A percentile compares a stretch with the other conserved stretches of the same genome.
These are phyloP conservation scores for Bacillus rossius DNA, from an alignment of 1,140 invertebrate genomes.

Conservation along the genomic window DNA sequence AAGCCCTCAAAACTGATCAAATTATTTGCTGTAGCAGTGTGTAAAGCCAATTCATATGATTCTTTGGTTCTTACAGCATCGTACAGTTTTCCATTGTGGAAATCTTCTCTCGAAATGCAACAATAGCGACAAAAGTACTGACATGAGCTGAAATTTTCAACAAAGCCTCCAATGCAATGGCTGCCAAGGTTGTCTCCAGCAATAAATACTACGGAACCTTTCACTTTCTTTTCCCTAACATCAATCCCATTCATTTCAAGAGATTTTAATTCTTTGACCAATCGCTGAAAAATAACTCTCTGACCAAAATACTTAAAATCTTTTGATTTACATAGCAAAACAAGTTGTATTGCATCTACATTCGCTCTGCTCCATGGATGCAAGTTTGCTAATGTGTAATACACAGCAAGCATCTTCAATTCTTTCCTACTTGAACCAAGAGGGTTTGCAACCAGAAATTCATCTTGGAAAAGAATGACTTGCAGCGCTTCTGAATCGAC, in stretches of 20 bases:
- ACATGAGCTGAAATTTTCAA: constrained; percentile 25
- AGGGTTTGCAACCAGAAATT: constrained; percentile 5
- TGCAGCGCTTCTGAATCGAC: constrained; percentile 3
- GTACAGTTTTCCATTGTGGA: constrained; percentile 12
- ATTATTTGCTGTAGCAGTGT: neutral
- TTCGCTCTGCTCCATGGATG: constrained; percentile 7
- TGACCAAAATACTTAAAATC: constrained; percentile 6
- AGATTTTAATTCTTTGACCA: too few relatives aligned
- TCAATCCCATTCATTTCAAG: neutral
- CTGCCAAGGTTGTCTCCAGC: constrained; percentile 27
- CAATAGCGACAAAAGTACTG: constrained; percentile 25
- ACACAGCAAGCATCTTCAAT: constrained; percentile 2
- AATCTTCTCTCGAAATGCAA: constrained; percentile 19
- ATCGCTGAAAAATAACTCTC: too few relatives aligned
- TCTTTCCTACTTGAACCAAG: neutral
- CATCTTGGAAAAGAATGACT: constrained; percentile 12
- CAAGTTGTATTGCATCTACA: constrained; percentile 7
- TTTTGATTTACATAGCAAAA: constrained; percentile 2
- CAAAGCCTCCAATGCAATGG: constrained; percentile 24
- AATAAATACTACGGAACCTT: constrained; percentile 21
- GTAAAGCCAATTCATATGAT: too few relatives aligned
- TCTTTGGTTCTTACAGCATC: too few relatives aligned
- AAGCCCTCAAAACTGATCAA: neutral
- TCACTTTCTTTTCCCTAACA: constrained; percentile 5
- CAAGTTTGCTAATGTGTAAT: constrained; percentile 6